Conservation (phyloP, 2,797 vertebrate species). For the Liasis olivaceus region DNA sequence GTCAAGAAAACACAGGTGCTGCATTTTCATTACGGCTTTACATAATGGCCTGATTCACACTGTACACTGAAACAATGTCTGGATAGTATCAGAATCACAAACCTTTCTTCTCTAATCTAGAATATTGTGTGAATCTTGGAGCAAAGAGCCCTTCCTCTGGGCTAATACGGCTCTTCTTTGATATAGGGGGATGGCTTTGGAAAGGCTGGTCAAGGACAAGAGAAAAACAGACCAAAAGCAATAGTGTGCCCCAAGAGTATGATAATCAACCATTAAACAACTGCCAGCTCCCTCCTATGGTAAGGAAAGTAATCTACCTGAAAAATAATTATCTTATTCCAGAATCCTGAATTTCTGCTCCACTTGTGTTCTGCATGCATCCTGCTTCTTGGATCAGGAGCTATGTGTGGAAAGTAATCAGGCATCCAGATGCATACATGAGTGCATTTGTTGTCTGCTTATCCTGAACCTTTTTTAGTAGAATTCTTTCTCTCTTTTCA, state of each 20-base stretch:
- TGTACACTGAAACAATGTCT: background rate
- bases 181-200: rapidly evolving
- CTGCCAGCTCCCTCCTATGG: background rate
- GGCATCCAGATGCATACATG: background rate
- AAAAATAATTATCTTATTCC: background rate
- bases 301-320: background rate
- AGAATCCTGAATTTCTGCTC: background rate
- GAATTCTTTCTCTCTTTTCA: background rate
- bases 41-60: background rate
- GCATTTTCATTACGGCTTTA: background rate
- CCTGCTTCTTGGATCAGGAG: background rate
- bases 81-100: background rate
- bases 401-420: background rate
- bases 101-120: background rate
- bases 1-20: background rate
- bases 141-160: constrained; percentile 38
- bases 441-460: background rate
- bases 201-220: background rate
- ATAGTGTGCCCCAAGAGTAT: background rate
- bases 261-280: background rate
- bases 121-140: constrained; percentile 14
- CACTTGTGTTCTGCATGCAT: background rate
- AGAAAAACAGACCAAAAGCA: background rate
- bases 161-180: background rate
- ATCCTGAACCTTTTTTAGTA: background rate